phyloP scores from a whole-genome alignment of 1,140 invertebrate genomes.

The Helicoverpa zea region DNA sequence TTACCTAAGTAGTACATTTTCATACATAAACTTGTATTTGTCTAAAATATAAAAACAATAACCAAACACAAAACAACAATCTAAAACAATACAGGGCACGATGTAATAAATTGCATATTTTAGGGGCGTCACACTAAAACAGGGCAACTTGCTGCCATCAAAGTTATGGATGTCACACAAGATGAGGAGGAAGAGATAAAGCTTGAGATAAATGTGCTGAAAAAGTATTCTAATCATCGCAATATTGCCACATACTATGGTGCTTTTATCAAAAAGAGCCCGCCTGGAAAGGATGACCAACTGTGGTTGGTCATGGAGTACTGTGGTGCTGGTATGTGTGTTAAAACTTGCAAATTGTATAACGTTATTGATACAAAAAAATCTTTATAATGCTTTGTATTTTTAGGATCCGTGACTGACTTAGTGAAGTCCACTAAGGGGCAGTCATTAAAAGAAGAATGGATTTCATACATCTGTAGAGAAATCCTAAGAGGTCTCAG shows the following conservation, averaged over 20 bases:
- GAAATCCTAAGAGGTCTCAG: constrained; percentile 98
- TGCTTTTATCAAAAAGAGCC: constrained; percentile 99
- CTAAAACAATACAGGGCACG: background rate
- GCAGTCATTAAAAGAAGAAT: constrained; percentile 99
- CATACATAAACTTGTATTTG: too few relatives aligned
- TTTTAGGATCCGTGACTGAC: constrained; percentile 96
- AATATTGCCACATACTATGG: constrained; percentile 99
- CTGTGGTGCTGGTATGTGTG: constrained; percentile 95
- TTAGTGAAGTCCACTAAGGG: constrained; percentile 99
- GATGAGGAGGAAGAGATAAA: constrained; percentile 99
- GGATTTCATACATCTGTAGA: constrained; percentile 99
- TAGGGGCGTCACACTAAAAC: constrained; percentile 99
- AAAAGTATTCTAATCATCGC: constrained; percentile 99
- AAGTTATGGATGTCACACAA: constrained; percentile 99
- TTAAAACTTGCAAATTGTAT: background rate
- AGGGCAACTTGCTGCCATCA: constrained; percentile 99
- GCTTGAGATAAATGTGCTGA: constrained; percentile 99
- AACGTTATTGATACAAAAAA: too few relatives aligned
- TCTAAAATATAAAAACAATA: too few relatives aligned
- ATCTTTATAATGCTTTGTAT: background rate
- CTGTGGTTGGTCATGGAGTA: constrained; percentile 99
- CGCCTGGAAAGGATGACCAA: constrained; percentile 99
- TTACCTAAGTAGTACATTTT: too few relatives aligned
- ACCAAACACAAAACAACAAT: background rate
- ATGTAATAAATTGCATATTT: constrained; percentile 44